These are phyloP conservation scores for Daubentonia madagascariensis DNA, from an alignment of 2,113 vertebrate species.

Conservation along the genomic window DNA sequence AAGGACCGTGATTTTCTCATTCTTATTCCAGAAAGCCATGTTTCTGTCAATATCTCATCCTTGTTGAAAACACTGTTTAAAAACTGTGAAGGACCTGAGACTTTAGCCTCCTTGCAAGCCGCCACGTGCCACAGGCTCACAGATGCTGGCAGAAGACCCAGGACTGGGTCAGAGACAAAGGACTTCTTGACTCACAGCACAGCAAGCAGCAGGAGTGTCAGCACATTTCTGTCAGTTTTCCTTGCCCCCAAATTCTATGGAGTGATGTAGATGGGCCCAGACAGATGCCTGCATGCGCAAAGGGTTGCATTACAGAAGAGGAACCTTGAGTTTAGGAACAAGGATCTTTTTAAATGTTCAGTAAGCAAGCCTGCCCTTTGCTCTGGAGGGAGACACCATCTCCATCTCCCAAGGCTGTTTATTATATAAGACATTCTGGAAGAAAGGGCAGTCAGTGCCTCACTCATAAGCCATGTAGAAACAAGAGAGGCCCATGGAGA, in stretches of 20 bases:
- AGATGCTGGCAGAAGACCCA: neutral
- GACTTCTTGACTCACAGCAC: rapidly evolving
- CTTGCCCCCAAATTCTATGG: neutral
- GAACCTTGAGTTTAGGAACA: neutral
- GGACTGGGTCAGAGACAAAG: neutral
- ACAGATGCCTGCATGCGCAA: rapidly evolving
- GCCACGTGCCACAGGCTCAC: neutral
- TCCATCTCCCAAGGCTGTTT: neutral
- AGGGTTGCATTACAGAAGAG: neutral
- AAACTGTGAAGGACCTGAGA: neutral
- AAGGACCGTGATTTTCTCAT: neutral
- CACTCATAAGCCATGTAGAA: neutral
- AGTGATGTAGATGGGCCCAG: neutral
- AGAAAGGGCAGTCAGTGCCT: neutral
- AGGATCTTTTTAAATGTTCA: neutral
- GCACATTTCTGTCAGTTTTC: neutral
- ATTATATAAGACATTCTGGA: neutral
- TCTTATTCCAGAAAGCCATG: neutral
- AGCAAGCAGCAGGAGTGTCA: rapidly evolving
- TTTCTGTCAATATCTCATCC: neutral
- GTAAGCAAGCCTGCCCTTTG: neutral
- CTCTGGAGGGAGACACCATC: neutral
- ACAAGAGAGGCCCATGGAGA: neutral
- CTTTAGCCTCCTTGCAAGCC: neutral
- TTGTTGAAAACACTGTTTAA: neutral